Base-by-base conservation (phyloP, 2,888 invertebrate species). In the Cyclophora albipunctata region DNA sequence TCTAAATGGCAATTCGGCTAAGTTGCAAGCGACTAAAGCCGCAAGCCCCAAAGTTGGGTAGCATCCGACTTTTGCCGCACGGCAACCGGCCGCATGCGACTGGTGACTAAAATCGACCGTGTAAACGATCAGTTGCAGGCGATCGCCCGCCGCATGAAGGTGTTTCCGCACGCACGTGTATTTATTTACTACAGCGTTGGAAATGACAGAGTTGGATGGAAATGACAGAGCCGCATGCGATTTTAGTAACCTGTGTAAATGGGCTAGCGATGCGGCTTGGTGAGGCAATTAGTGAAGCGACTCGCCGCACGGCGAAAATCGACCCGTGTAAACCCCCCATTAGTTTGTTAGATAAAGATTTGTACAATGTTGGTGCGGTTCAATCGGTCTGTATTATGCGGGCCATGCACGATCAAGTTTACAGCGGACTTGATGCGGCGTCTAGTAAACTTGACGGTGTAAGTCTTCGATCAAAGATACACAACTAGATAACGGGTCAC, bases 201-300 rank as follows among this genome's bases (percentile, higher is more conserved):
- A n/a, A n/a, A n/a, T n/a, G n/a, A n/a, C n/a, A n/a, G n/a, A n/a
- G n/a, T n/a, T n/a, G n/a, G 60, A 59, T 52, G 62, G 60, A 64
- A 70, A 68, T 66, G 64, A 67, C 65, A 1, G 61, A 71, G 62
- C 61, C 64, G 67, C 67, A 65, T 69, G 66, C 65, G 67, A 66
- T 69, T 69, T 67, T 65, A 66, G 62, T 69, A 55, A 67, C 59
- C 68, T 1, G 63, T 67, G 66, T 64, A 66, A 69, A 67, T 64
- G 60, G 60, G 66, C 60, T 68, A 63, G 64, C 66, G 60, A 66
- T 66, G 63, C 62, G 62, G 63, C 58, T 62, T 65, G 60, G 58
- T 51, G 51, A 59, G 57, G 58, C 57, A 49, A 60, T 60, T 58
- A 34, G 56, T 57, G 57, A 58, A 63, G 63, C 56, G 58, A 62